Evolutionary conservation across 2,888 invertebrate genomes (phyloP).

Genomic region (Drosophila paucipuncta): DNA sequence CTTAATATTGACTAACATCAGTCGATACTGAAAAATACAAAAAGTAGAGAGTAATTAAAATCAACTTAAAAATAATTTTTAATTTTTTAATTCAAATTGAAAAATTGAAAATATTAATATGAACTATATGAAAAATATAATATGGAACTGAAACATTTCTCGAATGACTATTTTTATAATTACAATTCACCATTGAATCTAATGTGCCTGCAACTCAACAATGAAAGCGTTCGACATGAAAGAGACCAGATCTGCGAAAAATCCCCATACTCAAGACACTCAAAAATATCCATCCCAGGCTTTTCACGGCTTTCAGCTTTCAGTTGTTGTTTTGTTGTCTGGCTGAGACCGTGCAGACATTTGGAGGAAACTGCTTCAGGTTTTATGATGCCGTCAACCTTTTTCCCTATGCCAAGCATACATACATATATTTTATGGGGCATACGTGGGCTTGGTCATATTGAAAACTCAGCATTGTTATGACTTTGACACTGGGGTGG

Average conservation of each 20-base stretch:
- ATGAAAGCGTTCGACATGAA: conserved; percentile 56
- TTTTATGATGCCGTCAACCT: conserved; percentile 65
- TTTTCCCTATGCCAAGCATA: conserved; percentile 29
- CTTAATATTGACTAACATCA: background rate
- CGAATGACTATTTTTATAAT: conserved; percentile 20
- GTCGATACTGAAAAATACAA: background rate
- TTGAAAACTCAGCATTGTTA: conserved; percentile 74
- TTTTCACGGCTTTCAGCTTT: conserved; percentile 44
- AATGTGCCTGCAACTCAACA: conserved; percentile 42
- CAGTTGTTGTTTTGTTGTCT: conserved; percentile 33
- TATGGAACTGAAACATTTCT: background rate
- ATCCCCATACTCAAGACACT: conserved; percentile 4
- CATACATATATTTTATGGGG: conserved; percentile 54
- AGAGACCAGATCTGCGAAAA: conserved; percentile 25
- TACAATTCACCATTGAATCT: conserved; percentile 39
- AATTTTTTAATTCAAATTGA: background rate
- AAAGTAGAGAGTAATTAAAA: background rate
- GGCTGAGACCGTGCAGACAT: conserved; percentile 62
- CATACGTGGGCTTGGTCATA: conserved; percentile 67
- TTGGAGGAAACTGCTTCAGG: conserved; percentile 69
- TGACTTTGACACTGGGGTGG: conserved; percentile 53
- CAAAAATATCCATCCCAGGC: conserved; percentile 19
- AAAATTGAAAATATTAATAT: background rate
- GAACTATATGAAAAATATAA: background rate
- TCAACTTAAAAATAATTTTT: background rate